These are phyloP conservation scores for Teinopalpus imperialis DNA, from an alignment of 2,888 invertebrate species.

Conservation along the genomic window DNA sequence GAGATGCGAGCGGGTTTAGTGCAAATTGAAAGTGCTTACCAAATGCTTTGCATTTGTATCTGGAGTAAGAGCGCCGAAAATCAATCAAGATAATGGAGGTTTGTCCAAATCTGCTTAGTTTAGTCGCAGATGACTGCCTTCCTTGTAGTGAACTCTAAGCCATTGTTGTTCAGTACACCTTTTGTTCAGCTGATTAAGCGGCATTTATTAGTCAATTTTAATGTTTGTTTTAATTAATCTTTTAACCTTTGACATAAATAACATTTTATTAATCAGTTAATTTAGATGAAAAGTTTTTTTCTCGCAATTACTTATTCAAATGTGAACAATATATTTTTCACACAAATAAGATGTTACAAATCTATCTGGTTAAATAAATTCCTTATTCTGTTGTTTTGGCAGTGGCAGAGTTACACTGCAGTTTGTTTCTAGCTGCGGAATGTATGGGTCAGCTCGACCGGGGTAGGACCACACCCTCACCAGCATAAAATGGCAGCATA, in stretches of 20 bases:
- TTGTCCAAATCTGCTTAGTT: slow-evolving; percentile 69
- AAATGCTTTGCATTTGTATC: slow-evolving; percentile 76
- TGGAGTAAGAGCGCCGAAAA: slow-evolving; percentile 59
- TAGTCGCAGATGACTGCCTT: slow-evolving; percentile 57
- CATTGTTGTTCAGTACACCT: slow-evolving; percentile 40
- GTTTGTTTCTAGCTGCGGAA: too few species aligned
- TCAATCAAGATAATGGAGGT: slow-evolving; percentile 77
- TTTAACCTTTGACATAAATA: background rate
- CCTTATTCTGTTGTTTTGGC: too few species aligned
- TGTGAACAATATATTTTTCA: too few species aligned
- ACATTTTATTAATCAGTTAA: too few species aligned
- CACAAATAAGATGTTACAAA: too few species aligned
- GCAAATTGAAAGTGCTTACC: slow-evolving; percentile 73
- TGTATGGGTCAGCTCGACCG: too few species aligned
- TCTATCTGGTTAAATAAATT: too few species aligned
- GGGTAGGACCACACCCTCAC: too few species aligned
- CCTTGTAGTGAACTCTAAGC: slow-evolving; percentile 50
- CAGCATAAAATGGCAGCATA: too few species aligned
- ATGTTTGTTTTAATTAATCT: background rate
- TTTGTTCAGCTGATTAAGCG: slow-evolving; percentile 56
- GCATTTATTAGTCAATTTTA: slow-evolving; percentile 35
- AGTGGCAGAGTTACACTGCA: too few species aligned
- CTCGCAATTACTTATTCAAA: too few species aligned
- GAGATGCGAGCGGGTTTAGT: slow-evolving; percentile 59
- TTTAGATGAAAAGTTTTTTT: too few species aligned